Base-by-base conservation (phyloP, 2,797 vertebrate species). In the Coreius guichenoti region DNA sequence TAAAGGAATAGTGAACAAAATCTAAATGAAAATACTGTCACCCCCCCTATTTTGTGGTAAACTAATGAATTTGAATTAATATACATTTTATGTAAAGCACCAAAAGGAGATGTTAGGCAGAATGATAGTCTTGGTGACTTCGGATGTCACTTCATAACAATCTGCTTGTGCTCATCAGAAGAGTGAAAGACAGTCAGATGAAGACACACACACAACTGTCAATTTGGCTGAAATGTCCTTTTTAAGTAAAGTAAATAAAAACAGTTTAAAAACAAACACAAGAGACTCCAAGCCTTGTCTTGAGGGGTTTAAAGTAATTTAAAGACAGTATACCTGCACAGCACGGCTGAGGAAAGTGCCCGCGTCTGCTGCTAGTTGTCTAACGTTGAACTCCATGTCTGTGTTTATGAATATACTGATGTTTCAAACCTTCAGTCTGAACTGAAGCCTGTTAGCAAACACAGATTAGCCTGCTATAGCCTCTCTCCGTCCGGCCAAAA, bases 321-420 rank as follows among this genome's bases (percentile, higher is more conserved):
- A 39, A 21, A 82, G 31, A 29, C 58, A 29, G 73, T 12, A 61
- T 95, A 97, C 97, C 96, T 98, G 97, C 54, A 97, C 96, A 0
- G 97, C 96, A 0, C 97, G 95, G 91, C 97, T 98, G 85, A 99
- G 95, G 90, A 97, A 96, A 86, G 97, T 97, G 63, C 97, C 97
- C 1, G 97, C 97, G 86, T 97, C 97, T 26, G 96, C 96, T 19
- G 96, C 97, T 86, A 98, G 75, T 82, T 96, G 96, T 93, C 96
- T 96, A 76, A 96, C 94, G 54, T 96, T 97, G 91, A 98, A 93
- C 89, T 99, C 97, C 98, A 99, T 99, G 80, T 65, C 87, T 43
- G 76, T 43, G 56, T 54, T 77, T 65, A 83, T 51, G 33, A 67
- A 80, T 29, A 63, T 6, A 74, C 49, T 29, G n/a, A 23, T n/a